phyloP scores from a whole-genome alignment of 2,888 invertebrate species.

The Dusona sp. region DNA sequence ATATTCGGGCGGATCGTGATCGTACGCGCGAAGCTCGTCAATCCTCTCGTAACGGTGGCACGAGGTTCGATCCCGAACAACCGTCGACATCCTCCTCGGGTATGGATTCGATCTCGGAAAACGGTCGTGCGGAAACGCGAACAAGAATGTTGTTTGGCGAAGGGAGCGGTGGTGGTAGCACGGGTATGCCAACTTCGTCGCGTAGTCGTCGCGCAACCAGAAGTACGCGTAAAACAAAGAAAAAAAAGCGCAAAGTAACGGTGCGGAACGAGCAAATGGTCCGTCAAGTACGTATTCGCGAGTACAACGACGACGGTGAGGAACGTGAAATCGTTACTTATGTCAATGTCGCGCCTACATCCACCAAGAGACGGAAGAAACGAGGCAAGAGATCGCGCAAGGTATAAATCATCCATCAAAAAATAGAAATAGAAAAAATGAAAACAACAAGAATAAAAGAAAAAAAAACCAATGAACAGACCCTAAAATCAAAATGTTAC shows the following conservation, averaged over 20 bases:
- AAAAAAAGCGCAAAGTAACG: conserved; percentile 73
- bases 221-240: conserved; percentile 74
- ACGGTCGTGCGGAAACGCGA: conserved; percentile 77
- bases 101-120: conserved; percentile 82
- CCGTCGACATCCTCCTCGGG: conserved; percentile 84
- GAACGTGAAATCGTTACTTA: conserved; percentile 81
- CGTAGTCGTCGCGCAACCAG: conserved; percentile 64
- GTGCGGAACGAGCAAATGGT: conserved; percentile 68
- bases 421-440: background rate
- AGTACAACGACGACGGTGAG: conserved; percentile 80
- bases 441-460: conserved; percentile 1
- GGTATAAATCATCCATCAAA: conserved; percentile 80
- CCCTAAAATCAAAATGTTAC: background rate
- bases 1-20: conserved; percentile 86
- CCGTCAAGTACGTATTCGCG: conserved; percentile 81
- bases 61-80: conserved; percentile 77
- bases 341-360: conserved; percentile 76
- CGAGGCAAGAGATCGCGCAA: conserved; percentile 86
- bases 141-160: conserved; percentile 22
- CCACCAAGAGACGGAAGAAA: conserved; percentile 79
- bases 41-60: conserved; percentile 26
- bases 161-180: background rate
- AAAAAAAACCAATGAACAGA: background rate
- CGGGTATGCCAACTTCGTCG: conserved; percentile 52
- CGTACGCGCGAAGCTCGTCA: conserved; percentile 68